Evolutionary conservation across 2,888 invertebrate genomes (phyloP).

Genomic region (Tetragnatha montana): DNA sequence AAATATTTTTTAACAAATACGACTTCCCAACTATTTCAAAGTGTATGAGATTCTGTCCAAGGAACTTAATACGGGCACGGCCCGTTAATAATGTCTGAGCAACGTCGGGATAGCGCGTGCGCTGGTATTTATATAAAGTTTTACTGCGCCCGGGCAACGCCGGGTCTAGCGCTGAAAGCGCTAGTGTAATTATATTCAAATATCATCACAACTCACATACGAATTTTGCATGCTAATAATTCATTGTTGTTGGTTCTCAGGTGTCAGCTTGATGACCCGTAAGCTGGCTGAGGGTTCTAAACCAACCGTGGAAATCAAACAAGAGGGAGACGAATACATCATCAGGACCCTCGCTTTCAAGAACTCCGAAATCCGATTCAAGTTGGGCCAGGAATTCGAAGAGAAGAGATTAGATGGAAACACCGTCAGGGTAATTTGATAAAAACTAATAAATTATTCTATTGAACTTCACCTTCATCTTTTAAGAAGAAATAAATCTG

Average conservation of each 20-base stretch:
- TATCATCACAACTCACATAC: too few species aligned
- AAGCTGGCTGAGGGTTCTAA: constrained; percentile 90
- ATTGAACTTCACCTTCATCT: neutral
- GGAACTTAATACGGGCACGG: too few species aligned
- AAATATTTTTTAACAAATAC: too few species aligned
- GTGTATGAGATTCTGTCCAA: too few species aligned
- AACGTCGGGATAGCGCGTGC: too few species aligned
- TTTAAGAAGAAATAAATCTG: neutral
- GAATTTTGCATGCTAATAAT: too few species aligned
- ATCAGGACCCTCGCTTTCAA: constrained; percentile 92
- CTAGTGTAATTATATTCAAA: too few species aligned
- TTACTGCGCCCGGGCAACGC: too few species aligned
- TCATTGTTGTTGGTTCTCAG: constrained; percentile 1
- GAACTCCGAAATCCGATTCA: constrained; percentile 87
- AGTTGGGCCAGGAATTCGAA: constrained; percentile 89
- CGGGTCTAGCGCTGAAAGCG: too few species aligned
- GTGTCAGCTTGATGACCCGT: constrained; percentile 88
- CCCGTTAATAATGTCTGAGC: too few species aligned
- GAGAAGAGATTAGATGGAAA: constrained; percentile 93
- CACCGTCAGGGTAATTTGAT: constrained; percentile 80
- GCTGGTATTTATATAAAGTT: too few species aligned
- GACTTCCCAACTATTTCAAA: too few species aligned
- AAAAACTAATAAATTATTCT: neutral
- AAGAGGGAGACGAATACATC: constrained; percentile 83
- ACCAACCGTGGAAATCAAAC: constrained; percentile 87